A percentile compares a stretch with the other conserved stretches of the same genome.
These are phyloP conservation scores for Lethrus apterus DNA, from an alignment of 1,140 invertebrate genomes.

Conservation along the genomic window DNA sequence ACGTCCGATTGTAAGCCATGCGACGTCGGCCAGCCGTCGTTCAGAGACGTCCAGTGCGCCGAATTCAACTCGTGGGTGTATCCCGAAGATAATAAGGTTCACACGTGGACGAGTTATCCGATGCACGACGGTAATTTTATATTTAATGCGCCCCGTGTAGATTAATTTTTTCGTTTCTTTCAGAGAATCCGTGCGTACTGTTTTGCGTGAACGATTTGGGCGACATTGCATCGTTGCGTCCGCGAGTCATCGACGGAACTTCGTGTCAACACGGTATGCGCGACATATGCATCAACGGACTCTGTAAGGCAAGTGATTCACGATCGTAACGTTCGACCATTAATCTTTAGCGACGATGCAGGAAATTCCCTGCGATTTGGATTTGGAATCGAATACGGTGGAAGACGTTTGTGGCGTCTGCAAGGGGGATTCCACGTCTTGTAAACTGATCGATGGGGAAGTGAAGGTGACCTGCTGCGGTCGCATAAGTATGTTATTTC, in stretches of 20 bases:
- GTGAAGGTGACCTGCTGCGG: constrained; percentile 5
- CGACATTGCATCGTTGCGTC: constrained; percentile 36
- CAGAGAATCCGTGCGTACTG: constrained; percentile 45
- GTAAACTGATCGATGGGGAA: constrained; percentile 28
- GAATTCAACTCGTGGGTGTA: constrained; percentile 39
- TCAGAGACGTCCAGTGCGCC: constrained; percentile 37
- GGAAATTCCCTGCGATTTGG: constrained; percentile 53
- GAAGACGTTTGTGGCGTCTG: constrained; percentile 57
- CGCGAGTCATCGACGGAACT: constrained; percentile 44
- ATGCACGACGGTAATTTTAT: constrained; percentile 31
- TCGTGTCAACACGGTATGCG: constrained; percentile 44
- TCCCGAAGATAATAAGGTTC: constrained; percentile 37
- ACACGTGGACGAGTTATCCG: constrained; percentile 35
- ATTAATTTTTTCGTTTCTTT: neutral
- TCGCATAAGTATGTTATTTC: constrained; percentile 9
- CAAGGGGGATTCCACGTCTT: constrained; percentile 52
- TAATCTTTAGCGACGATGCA: constrained; percentile 18
- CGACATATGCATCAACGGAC: constrained; percentile 46
- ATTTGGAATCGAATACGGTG: constrained; percentile 49
- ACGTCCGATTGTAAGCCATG: no score
- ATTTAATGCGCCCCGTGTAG: neutral
- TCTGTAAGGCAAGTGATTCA: constrained; percentile 32
- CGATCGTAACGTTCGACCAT: neutral
- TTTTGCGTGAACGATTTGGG: constrained; percentile 45
- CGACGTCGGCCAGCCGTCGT: constrained; percentile 29